phyloP scores from a whole-genome alignment of 2,888 invertebrate species.

The Yponomeuta malinellus region DNA sequence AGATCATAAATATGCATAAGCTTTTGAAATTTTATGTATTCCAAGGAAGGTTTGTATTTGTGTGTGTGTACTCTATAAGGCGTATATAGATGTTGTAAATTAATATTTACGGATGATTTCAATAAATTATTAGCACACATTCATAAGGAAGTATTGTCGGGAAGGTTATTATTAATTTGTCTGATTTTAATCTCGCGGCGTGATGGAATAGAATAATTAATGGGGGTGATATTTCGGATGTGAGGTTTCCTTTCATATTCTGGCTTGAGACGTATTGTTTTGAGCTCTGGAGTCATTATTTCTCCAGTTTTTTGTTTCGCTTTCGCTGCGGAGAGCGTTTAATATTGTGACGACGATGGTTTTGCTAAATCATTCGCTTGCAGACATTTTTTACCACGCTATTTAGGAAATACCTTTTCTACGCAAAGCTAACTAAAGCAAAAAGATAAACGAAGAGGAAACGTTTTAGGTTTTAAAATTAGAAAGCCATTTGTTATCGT shows the following conservation, averaged over 20 bases:
- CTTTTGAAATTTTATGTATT: constrained; percentile 56
- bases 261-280: constrained; percentile 45
- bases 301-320: constrained; percentile 40
- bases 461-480: constrained; percentile 13
- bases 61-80: constrained; percentile 10
- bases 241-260: constrained; percentile 48
- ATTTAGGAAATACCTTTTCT: background rate
- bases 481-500: constrained; percentile 20
- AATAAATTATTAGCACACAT: constrained; percentile 22
- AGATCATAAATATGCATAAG: constrained; percentile 74
- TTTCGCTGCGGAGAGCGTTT: background rate
- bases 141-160: constrained; percentile 18
- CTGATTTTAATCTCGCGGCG: constrained; percentile 35
- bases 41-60: constrained; percentile 21
- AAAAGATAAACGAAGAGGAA: constrained; percentile 8
- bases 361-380: constrained; percentile 47
- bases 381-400: constrained; percentile 42
- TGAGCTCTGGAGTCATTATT: constrained; percentile 32
- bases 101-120: constrained; percentile 20
- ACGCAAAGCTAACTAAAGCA: background rate
- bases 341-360: background rate
- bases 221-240: constrained; percentile 38
- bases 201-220: constrained; percentile 61
- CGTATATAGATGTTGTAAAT: background rate
- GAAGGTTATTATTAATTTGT: constrained; percentile 27